Evolutionary conservation across 2,113 vertebrate species (phyloP), one percentile per base, ranked within the genome.

Genomic region (Varanus komodoensis): DNA sequence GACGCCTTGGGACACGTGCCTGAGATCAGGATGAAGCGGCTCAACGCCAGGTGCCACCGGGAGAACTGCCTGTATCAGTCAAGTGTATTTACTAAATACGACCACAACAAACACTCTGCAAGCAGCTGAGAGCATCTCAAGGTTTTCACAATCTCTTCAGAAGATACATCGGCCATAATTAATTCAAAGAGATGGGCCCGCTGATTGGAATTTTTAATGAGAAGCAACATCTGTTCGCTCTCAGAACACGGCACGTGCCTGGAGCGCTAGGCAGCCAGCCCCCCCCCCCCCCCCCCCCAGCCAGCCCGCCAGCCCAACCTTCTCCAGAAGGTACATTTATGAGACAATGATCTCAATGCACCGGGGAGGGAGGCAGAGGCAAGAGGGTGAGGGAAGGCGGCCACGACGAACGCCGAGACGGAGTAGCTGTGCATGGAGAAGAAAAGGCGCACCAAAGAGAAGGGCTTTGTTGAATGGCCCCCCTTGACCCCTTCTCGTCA

Each of bases 201-300:
- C 78, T 84, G 93, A 92, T 38, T 48, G 85, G 94, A 85, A 91
- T 93, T 91, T 89, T 91, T 95, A 95, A 96, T 82, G 93, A 95
- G 82, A 29, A 85, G 50, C 71, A 91, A 74, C 96, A 95, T 89
- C 94, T 90, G 88, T 74, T 93, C 87, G 69, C 48, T 67, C 34
- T 82, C 34, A 25, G 0, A 0, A 7, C 0, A 0, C 85, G 7
- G 84, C 89, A 2, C 4, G 17, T 67, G 27, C 64, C 21, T 69
- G 83, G 80, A 80, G 79, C 68, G 23, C 80, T 67, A 7, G 27
- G 15, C 88, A 87, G 44, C 85, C 88, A 68, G 89, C 83, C 86
- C 82, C 0, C 78, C 54, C 86, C 3, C 48, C 83, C 86, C 82
- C 0, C 78, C 54, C 86, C 3, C 48, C 0, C 87, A 2, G 27